Base-by-base conservation (phyloP, 2,113 vertebrate genomes). In the Manacus vitellinus region DNA sequence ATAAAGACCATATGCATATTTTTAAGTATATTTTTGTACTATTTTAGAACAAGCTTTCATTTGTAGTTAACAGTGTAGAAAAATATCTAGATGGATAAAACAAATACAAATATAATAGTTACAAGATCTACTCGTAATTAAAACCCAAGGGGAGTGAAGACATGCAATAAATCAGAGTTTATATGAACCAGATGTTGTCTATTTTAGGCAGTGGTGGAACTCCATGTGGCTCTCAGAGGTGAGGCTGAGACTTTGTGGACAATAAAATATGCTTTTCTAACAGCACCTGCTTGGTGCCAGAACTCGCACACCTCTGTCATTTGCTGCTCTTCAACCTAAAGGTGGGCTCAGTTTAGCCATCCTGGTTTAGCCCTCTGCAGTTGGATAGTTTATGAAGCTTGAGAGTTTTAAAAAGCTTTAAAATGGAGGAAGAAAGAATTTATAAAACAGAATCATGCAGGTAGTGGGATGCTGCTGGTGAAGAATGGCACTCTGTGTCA, bases 51-150 rank as follows among this genome's bases (percentile, higher is more conserved):
- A 46, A 61, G 62, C 52, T 92, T 92, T 93, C 59, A 20, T 76
- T 85, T 94, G 39, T 75, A 70, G 83, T 77, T 84, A 85, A 78
- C 65, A 72, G 68, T 12, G 1, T 65, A 54, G 76, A 70, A 79
- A 75, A 93, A 78, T n/a, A 56, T 75, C 80, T 87, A 80, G 46
- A 83, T 81, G 86, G 49, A 46, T 88, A 75, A 75, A 93, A 74
- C 65, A 90, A 95, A 95, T 70, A 72, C 39, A 58, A 49, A 84
- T 75, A 5, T 71, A 93, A 88, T 72, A 75, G 80, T 87, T 95
- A 87, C 88, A 89, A 91, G 91, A 75, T 89, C 88, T 66, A 54
- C 33, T 81, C 61, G 7, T 92, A 78, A 94, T 93, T 89, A 91
- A 91, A 94, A 91, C 82, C 56, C 70, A 76, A 81, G 73, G 56